phyloP scores from a whole-genome alignment of 2,113 vertebrate species.

The Tenrec ecaudatus region DNA sequence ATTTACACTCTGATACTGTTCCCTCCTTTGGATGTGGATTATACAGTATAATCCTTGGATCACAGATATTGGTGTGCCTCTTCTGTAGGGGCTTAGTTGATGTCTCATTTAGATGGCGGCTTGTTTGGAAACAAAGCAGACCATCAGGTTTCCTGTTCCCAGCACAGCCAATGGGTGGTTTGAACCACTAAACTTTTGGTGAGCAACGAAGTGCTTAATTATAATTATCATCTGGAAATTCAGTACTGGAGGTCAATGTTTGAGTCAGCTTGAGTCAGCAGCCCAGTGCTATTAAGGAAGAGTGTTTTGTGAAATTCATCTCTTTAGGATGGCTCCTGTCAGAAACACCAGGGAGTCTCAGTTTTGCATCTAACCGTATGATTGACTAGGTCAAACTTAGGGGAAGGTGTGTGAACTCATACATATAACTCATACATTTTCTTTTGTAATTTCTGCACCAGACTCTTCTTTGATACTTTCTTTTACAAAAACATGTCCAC shows the following conservation, averaged over 20 bases:
- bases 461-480: neutral
- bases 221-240: neutral
- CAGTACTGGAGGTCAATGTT: neutral
- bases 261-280: neutral
- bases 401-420: neutral
- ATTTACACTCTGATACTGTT: too few relatives aligned
- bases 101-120: too few relatives aligned
- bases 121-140: neutral
- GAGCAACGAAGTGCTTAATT: neutral
- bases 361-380: neutral
- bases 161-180: neutral
- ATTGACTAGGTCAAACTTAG: neutral
- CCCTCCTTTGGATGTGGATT: too few relatives aligned
- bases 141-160: neutral
- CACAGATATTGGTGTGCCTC: too few relatives aligned
- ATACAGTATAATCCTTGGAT: too few relatives aligned
- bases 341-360: neutral
- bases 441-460: neutral
- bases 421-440: neutral
- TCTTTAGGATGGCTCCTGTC: neutral
- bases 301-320: neutral
- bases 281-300: fast-evolving
- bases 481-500: neutral
- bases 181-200: neutral
- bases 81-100: too few relatives aligned